These are phyloP conservation scores for Drosophila nigrodunni DNA, from an alignment of 1,140 invertebrate genomes.

Conservation along the genomic window DNA sequence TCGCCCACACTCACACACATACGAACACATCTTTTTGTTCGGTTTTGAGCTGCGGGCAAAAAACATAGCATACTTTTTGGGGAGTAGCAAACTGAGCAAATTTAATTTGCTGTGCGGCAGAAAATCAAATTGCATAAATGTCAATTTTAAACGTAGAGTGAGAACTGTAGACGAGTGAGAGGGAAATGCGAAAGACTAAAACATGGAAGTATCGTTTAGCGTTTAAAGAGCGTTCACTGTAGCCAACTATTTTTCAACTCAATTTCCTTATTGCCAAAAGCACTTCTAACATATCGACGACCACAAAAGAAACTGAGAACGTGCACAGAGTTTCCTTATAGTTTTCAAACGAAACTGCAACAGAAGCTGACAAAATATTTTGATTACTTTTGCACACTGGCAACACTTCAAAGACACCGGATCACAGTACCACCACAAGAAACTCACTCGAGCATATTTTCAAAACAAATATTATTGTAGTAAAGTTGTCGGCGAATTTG, in stretches of 20 bases:
- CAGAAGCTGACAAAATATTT: slow-evolving; percentile 77
- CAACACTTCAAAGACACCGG: slow-evolving; percentile 58
- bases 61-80: slow-evolving; percentile 55
- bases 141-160: slow-evolving; percentile 56
- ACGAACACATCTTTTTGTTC: neutral
- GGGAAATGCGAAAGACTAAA: neutral
- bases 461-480: slow-evolving; percentile 78
- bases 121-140: slow-evolving; percentile 80
- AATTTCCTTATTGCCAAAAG: slow-evolving; percentile 44
- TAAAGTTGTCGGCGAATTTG: slow-evolving; percentile 65
- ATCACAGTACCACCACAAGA: neutral
- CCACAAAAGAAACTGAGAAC: slow-evolving; percentile 21
- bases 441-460: slow-evolving; percentile 65
- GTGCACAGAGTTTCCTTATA: slow-evolving; percentile 8
- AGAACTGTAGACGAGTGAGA: neutral
- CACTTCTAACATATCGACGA: slow-evolving; percentile 45
- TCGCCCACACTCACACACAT: slow-evolving; percentile 3
- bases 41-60: slow-evolving; percentile 38
- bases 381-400: slow-evolving; percentile 75
- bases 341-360: slow-evolving; percentile 35
- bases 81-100: slow-evolving; percentile 45
- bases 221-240: slow-evolving; percentile 38
- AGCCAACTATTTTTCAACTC: slow-evolving; percentile 42
- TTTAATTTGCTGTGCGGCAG: slow-evolving; percentile 70
- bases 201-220: slow-evolving; percentile 45